phyloP scores from a whole-genome alignment of 2,797 vertebrate species.

The Sebastiscus tertius region DNA sequence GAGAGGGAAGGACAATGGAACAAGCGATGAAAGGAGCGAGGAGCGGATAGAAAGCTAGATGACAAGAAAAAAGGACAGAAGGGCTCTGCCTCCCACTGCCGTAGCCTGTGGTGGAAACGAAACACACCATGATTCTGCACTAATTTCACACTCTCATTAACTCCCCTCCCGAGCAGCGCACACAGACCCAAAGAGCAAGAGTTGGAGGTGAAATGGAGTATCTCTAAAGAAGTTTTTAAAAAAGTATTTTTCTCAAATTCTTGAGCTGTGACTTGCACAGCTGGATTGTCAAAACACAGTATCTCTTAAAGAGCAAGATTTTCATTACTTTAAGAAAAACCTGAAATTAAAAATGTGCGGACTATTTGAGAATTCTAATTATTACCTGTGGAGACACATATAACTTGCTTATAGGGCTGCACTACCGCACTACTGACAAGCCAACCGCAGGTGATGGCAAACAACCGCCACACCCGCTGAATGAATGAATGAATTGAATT shows the following conservation, averaged over 20 bases:
- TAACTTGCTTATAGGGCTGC: background rate
- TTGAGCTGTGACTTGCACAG: background rate
- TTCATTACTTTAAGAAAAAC: background rate
- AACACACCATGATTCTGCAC: slow-evolving; percentile 55
- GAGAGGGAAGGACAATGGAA: slow-evolving; percentile 56
- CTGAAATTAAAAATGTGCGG: background rate
- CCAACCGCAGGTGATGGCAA: no score
- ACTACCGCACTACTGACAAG: no score
- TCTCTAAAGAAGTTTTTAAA: background rate
- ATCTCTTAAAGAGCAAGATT: background rate
- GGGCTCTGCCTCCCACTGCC: slow-evolving; percentile 49
- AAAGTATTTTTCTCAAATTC: slow-evolving; percentile 14
- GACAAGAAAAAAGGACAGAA: slow-evolving; percentile 59
- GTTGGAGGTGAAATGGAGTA: slow-evolving; percentile 39
- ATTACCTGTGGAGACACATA: background rate
- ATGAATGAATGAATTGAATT: no score
- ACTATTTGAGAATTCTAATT: background rate
- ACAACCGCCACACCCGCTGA: fast-evolving
- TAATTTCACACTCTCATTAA: slow-evolving; percentile 69
- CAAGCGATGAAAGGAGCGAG: slow-evolving; percentile 45
- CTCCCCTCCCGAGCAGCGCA: slow-evolving; percentile 41
- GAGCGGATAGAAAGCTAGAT: slow-evolving; percentile 31
- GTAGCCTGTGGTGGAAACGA: slow-evolving; percentile 61
- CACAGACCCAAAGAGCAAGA: slow-evolving; percentile 22
- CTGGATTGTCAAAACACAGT: background rate